Conservation (phyloP, 2,888 invertebrate genomes). For the Aspidiotus rigidus region DNA sequence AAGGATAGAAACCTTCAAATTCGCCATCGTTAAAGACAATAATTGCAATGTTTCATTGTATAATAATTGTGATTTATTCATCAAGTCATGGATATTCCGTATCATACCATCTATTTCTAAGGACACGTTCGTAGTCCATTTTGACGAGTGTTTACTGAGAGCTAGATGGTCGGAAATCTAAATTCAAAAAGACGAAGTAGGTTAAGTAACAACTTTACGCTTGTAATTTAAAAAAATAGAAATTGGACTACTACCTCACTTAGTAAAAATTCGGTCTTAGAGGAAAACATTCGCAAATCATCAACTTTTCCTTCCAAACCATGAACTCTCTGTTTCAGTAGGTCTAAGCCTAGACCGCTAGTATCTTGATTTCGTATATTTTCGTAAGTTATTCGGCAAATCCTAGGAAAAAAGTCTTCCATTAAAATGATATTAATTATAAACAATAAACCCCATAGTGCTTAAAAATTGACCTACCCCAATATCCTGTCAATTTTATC, state of each 20-base stretch:
- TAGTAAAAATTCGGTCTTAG: slow-evolving; percentile 3
- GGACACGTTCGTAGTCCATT: slow-evolving; percentile 12
- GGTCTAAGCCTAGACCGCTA: slow-evolving; percentile 10
- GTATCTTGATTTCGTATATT: slow-evolving; percentile 19
- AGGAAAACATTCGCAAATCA: slow-evolving; percentile 5
- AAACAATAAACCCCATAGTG: too few relatives aligned
- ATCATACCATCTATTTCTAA: slow-evolving; percentile 11
- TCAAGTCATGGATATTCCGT: not conserved
- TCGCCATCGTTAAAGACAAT: not conserved
- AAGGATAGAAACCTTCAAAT: slow-evolving; percentile 15
- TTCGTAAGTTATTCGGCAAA: slow-evolving; percentile 11
- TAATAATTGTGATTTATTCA: not conserved
- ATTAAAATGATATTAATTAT: slow-evolving; percentile 7
- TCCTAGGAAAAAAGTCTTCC: not conserved
- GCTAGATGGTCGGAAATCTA: slow-evolving; percentile 10
- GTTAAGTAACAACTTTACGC: not conserved
- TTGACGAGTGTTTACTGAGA: slow-evolving; percentile 7
- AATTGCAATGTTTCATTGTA: not conserved
- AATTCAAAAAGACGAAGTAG: not conserved
- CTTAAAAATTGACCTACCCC: slow-evolving; percentile 2
- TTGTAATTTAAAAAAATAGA: not conserved
- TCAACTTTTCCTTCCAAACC: slow-evolving; percentile 16
- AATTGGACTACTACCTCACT: not conserved
- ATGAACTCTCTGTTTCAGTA: slow-evolving; percentile 11
- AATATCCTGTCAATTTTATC: slow-evolving; percentile 6